Evolutionary conservation across 2,797 vertebrate genomes (phyloP), one percentile per base, ranked within the genome.

Genomic region (Carapus acus): DNA sequence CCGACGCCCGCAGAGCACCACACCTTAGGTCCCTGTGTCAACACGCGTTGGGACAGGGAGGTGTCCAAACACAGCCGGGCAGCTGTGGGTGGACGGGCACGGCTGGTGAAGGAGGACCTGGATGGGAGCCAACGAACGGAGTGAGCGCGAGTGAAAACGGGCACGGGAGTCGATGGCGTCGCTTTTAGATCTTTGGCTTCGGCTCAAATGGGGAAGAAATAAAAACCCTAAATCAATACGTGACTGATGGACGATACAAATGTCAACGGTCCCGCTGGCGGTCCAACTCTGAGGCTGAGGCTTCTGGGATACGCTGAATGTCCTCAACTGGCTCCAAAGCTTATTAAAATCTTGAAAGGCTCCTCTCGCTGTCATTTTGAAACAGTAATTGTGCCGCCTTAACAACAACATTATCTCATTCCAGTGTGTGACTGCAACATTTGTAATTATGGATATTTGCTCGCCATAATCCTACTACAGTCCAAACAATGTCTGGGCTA

Each of bases 11-110:
- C 12, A 11, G 31, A 13, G n/a, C 14, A 6, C 15, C 4, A 15
- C 7, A n/a, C 3, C 15, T n/a, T 54, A 22, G 33, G 23, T 37
- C 62, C 46, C 27, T 42, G 51, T 42, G 27, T 8, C 45, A 59
- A 8, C 1, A 4, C 55, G 50, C 78, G 75, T 81, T 81, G 41
- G 66, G 41, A 58, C 73, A 79, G 76, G 78, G 75, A 75, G 73
- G 72, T 7, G 55, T 21, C 54, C 64, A 43, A 58, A 67, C 13
- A 55, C 21, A 64, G 43, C 29, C 41, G 6, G 23, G 24, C 3
- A 24, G 21, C 19, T 46, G 42, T 33, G 18, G 46, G 54, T 59
- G 58, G 65, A 52, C 11, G 22, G 63, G 57, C 47, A 60, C n/a
- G 70, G 62, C 47, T 54, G 27, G 3, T n/a, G n/a, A n/a, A n/a